Evolutionary conservation across 2,888 invertebrate genomes (phyloP).

Genomic region (Xestia ashworthii): DNA sequence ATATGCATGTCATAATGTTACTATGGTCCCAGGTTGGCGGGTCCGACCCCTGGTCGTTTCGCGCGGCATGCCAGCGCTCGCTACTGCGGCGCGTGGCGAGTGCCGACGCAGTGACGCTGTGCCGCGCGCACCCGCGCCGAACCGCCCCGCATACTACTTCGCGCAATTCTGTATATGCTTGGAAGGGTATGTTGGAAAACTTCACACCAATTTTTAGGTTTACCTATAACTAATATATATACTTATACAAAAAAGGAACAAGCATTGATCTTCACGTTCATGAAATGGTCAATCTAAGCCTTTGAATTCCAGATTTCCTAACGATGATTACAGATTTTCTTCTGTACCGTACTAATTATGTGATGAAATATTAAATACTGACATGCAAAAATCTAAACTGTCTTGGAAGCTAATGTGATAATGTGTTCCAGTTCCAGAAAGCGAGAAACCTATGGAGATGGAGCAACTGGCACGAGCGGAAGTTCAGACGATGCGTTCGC

Average conservation of each 20-base stretch:
- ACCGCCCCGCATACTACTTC: constrained; percentile 92
- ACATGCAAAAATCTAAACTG: background rate
- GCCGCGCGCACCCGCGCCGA: constrained; percentile 85
- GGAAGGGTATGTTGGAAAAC: constrained; percentile 83
- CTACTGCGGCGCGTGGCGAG: constrained; percentile 88
- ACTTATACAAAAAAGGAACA: background rate
- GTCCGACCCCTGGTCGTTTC: constrained; percentile 91
- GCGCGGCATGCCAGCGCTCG: constrained; percentile 88
- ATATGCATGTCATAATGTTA: background rate
- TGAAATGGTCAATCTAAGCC: background rate
- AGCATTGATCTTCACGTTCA: background rate
- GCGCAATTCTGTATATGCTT: constrained; percentile 93
- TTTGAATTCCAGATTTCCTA: background rate
- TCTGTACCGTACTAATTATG: background rate
- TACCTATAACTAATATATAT: background rate
- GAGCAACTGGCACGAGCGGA: constrained; percentile 92
- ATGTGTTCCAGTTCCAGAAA: constrained; percentile 85
- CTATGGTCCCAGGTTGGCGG: constrained; percentile 82
- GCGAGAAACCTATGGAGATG: constrained; percentile 91
- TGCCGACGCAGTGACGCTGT: constrained; percentile 88
- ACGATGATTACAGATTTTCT: background rate
- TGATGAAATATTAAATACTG: background rate
- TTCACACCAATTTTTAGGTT: background rate
- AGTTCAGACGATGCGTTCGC: constrained; percentile 91
- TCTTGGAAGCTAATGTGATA: background rate